phyloP scores from a whole-genome alignment of 2,113 vertebrate species.

The Dolichallabes microphthalmus region DNA sequence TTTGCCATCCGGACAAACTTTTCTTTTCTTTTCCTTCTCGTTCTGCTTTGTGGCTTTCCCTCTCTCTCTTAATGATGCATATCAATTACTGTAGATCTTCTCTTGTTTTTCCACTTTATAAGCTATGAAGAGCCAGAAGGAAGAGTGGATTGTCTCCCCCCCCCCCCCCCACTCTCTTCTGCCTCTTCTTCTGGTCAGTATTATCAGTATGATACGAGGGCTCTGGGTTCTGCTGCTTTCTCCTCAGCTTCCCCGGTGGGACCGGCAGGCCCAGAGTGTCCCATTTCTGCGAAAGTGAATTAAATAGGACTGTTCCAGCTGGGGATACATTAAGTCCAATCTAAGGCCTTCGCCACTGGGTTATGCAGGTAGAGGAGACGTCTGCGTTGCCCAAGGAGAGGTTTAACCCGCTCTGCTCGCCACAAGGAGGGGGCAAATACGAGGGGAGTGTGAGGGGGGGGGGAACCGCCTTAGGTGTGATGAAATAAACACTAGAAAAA shows the following conservation, averaged over 20 bases:
- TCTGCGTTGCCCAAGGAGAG: conserved; percentile 86
- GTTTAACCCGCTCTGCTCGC: conserved; percentile 69
- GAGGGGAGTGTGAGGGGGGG: conserved; percentile 56
- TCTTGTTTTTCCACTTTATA: conserved; percentile 52
- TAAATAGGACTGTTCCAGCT: conserved; percentile 82
- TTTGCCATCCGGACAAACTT: conserved; percentile 23
- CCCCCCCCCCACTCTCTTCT: conserved; percentile 21
- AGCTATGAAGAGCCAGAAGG: conserved; percentile 55
- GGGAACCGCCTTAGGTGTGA: conserved; percentile 81
- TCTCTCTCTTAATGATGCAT: conserved; percentile 61
- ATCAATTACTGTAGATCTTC: conserved; percentile 56
- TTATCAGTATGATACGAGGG: conserved; percentile 69
- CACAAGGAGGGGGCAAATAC: conserved; percentile 23
- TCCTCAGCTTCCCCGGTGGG: conserved; percentile 49
- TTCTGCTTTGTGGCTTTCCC: background rate
- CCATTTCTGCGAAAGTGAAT: conserved; percentile 76
- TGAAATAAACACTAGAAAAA: conserved; percentile 83
- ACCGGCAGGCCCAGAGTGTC: conserved; percentile 31
- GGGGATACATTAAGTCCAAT: conserved; percentile 94
- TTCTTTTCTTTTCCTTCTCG: background rate
- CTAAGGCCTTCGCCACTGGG: conserved; percentile 82
- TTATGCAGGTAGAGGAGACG: conserved; percentile 80
- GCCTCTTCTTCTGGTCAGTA: background rate
- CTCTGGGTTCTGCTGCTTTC: conserved; percentile 66
- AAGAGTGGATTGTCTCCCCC: conserved; percentile 31